Percentiles rank a stretch among this genome's conserved stretches.
Evolutionary conservation across 2,888 invertebrate species (phyloP).

Genomic region (Drosophila atripex): DNA sequence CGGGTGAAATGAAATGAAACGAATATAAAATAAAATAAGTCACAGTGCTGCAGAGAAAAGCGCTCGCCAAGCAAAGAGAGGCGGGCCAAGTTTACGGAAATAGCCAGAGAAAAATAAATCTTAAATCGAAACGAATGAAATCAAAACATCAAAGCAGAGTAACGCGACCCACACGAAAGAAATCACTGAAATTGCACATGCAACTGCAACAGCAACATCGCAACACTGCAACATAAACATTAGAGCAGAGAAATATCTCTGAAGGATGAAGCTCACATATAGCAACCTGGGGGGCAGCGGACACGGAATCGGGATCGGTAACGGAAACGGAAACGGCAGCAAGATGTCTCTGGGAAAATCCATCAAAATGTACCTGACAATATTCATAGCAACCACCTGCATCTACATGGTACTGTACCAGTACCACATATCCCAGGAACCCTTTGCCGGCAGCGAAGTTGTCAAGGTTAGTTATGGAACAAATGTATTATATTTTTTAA

Average conservation of each 20-base stretch:
- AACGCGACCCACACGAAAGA: slow-evolving; percentile 63
- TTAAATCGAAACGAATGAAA: slow-evolving; percentile 64
- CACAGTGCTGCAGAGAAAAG: slow-evolving; percentile 11
- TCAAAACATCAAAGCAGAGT: slow-evolving; percentile 59
- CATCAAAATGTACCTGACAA: slow-evolving; percentile 88
- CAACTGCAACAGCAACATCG: not conserved
- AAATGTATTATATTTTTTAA: not conserved
- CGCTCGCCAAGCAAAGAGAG: slow-evolving; percentile 30
- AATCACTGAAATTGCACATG: slow-evolving; percentile 33
- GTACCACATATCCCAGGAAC: slow-evolving; percentile 86
- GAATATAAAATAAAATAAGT: slow-evolving; percentile 12
- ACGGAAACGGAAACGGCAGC: slow-evolving; percentile 38
- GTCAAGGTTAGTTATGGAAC: slow-evolving; percentile 77
- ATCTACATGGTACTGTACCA: slow-evolving; percentile 87
- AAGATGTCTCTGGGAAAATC: slow-evolving; percentile 85
- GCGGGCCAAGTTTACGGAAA: slow-evolving; percentile 15
- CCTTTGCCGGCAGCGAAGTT: slow-evolving; percentile 80
- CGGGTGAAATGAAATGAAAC: slow-evolving; percentile 18
- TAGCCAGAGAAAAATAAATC: slow-evolving; percentile 17
- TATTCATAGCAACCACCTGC: slow-evolving; percentile 86
- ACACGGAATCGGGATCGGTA: slow-evolving; percentile 11
- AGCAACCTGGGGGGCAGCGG: slow-evolving; percentile 5
- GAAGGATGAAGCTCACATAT: slow-evolving; percentile 30
- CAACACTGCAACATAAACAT: not conserved
- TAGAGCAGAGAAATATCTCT: not conserved